A percentile compares a stretch with the other conserved stretches of the same genome.
Conservation (phyloP, 2,888 invertebrate genomes). For the Agonopterix heracliana region DNA sequence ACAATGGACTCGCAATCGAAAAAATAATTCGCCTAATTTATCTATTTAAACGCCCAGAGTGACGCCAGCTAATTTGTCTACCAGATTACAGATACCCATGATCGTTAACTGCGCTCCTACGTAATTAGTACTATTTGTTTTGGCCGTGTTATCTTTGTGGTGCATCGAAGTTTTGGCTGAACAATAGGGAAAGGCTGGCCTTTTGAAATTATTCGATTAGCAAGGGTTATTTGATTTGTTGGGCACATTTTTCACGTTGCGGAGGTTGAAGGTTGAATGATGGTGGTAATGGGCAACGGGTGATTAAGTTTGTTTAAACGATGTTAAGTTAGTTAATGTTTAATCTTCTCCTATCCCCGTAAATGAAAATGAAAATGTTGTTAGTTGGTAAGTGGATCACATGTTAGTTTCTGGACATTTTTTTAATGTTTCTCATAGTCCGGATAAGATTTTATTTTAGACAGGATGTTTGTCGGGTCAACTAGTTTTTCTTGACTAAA, state of each 20-base stretch:
- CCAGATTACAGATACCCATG: slow-evolving; percentile 50
- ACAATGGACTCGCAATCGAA: slow-evolving; percentile 69
- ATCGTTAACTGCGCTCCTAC: slow-evolving; percentile 53
- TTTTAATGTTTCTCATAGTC: no score
- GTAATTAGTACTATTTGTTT: slow-evolving; percentile 74
- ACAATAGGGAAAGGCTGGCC: slow-evolving; percentile 60
- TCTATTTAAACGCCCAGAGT: slow-evolving; percentile 40
- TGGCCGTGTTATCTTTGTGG: slow-evolving; percentile 46
- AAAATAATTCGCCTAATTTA: slow-evolving; percentile 71
- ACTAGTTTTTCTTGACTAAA: no score
- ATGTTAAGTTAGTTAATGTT: neutral
- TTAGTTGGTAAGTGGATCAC: no score
- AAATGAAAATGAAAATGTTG: no score
- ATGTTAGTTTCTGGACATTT: no score
- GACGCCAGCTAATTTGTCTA: slow-evolving; percentile 60
- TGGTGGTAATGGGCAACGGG: neutral
- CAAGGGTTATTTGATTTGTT: slow-evolving; percentile 35
- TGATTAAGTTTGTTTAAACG: neutral
- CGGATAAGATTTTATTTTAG: no score
- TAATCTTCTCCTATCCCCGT: no score
- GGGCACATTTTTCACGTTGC: slow-evolving; percentile 19
- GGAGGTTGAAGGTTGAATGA: neutral
- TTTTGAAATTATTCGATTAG: slow-evolving; percentile 56
- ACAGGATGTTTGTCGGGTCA: no score
- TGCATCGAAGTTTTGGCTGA: slow-evolving; percentile 38